A percentile compares a stretch with the other conserved stretches of the same genome.
phyloP scores from a whole-genome alignment of 2,797 vertebrate species.

The Melanotaenia parkinsoni region DNA sequence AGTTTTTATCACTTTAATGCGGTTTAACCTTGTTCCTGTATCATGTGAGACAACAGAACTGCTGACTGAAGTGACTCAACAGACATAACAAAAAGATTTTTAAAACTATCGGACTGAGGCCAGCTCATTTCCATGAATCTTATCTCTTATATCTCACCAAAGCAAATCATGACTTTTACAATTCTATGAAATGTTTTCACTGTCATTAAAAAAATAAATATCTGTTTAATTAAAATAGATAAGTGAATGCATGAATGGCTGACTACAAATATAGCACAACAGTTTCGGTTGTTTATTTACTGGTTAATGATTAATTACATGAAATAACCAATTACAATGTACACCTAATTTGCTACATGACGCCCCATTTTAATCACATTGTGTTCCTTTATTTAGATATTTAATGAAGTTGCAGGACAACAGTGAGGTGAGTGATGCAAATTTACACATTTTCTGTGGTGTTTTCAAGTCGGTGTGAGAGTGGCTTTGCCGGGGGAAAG shows the following conservation, averaged over 20 bases:
- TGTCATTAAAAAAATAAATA: background rate
- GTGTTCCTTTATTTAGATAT: conserved; percentile 43
- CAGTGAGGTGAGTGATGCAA: conserved; percentile 16
- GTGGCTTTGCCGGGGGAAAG: conserved; percentile 30
- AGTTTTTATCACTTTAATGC: conserved; percentile 28
- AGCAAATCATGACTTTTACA: background rate
- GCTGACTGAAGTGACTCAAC: conserved; percentile 18
- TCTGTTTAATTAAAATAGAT: conserved; percentile 17
- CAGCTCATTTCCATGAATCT: conserved; percentile 21
- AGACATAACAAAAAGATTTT: conserved; percentile 18
- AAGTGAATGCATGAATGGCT: background rate
- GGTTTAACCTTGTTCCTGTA: conserved; percentile 43
- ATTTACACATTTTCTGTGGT: conserved; percentile 46
- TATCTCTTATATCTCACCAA: background rate
- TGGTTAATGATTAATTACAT: background rate
- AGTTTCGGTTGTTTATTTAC: background rate
- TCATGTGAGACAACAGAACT: conserved; percentile 40
- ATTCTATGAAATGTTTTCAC: background rate
- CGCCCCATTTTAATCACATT: background rate
- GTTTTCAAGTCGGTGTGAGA: conserved; percentile 52
- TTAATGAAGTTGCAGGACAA: conserved; percentile 35
- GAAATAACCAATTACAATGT: background rate
- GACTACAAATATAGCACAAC: background rate
- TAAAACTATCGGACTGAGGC: background rate
- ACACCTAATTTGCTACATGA: background rate